phyloP scores from a whole-genome alignment of 1,140 invertebrate genomes.

The Drosophila novamexicana region DNA sequence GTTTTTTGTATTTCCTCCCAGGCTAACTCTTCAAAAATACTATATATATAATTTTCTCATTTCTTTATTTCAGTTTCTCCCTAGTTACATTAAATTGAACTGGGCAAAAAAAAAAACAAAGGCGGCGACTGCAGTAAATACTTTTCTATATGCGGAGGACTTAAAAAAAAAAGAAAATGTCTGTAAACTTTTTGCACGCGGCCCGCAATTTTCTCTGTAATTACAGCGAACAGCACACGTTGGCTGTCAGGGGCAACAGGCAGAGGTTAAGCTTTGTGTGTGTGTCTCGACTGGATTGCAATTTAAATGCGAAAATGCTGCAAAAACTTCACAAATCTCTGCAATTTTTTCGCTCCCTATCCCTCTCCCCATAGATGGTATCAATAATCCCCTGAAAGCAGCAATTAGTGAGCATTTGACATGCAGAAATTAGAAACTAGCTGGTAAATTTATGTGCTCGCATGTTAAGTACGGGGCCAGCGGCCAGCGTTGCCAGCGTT shows the following conservation, averaged over 20 bases:
- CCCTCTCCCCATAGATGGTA: not conserved
- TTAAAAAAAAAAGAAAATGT: conserved; percentile 22
- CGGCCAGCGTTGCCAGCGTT: conserved; percentile 33
- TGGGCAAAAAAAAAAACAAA: conserved; percentile 38
- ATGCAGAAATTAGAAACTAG: not conserved
- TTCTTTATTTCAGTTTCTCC: not conserved
- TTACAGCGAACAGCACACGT: conserved; percentile 53
- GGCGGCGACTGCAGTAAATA: conserved; percentile 19
- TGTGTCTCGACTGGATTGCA: not conserved
- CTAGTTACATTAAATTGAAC: conserved; percentile 60
- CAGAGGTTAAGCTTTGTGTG: not conserved
- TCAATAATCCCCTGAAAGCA: not conserved
- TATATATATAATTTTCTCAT: not conserved
- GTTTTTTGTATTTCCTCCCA: not conserved
- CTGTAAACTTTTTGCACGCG: conserved; percentile 58
- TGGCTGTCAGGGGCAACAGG: conserved; percentile 28
- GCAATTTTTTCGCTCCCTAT: not conserved
- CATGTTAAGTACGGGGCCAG: not conserved
- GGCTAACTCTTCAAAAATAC: no score
- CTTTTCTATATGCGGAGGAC: conserved; percentile 5
- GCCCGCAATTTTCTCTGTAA: conserved; percentile 47
- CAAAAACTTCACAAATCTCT: not conserved
- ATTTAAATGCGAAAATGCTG: conserved; percentile 1
- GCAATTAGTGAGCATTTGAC: conserved; percentile 18
- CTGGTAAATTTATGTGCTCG: conserved; percentile 8